phyloP scores from a whole-genome alignment of 2,113 vertebrate genomes.

The Tachycineta bicolor region DNA sequence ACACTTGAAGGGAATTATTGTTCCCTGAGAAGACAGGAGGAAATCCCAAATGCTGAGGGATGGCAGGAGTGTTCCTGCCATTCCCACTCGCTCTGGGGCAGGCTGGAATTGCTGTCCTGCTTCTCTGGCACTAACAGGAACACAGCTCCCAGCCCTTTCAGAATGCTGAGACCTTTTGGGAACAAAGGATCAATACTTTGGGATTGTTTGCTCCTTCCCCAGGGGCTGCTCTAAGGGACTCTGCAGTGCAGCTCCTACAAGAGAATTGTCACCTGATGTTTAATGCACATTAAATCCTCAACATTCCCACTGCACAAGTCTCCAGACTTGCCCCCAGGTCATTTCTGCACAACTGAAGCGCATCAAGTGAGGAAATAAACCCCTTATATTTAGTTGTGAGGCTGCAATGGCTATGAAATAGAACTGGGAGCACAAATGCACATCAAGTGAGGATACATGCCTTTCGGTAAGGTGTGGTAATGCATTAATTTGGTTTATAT shows the following conservation, averaged over 20 bases:
- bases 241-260: neutral
- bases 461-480: neutral
- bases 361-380: neutral
- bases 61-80: slow-evolving; percentile 59
- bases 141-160: neutral
- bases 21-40: neutral
- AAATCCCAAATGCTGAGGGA: slow-evolving; percentile 44
- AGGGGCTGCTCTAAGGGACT: neutral
- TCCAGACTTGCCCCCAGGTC: neutral
- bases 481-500: too few relatives aligned
- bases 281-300: neutral
- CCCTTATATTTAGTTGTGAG: neutral
- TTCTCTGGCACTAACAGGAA: neutral
- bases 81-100: neutral
- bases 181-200: neutral
- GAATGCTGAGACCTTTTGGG: neutral
- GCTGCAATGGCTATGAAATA: neutral
- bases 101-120: neutral
- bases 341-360: neutral
- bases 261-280: neutral
- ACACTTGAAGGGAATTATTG: neutral
- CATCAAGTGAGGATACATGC: neutral
- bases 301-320: neutral
- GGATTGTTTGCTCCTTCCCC: neutral
- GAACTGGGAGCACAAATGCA: neutral